Conservation (phyloP, 2,888 invertebrate species). For the Drosophila rellima region DNA sequence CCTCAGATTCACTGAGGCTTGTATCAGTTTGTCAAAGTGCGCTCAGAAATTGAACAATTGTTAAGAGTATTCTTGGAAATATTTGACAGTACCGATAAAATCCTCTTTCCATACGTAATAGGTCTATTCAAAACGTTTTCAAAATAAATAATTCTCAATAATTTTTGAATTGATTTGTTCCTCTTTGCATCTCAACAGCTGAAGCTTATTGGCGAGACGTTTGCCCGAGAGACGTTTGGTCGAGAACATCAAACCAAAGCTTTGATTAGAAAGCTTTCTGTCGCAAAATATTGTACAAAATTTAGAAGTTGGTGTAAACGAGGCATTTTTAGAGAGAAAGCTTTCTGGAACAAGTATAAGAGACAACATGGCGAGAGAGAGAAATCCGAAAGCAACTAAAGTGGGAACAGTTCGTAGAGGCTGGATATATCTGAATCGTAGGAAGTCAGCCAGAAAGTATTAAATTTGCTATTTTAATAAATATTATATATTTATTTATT, state of each 20-base stretch:
- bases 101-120: constrained; percentile 5
- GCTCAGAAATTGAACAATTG: not conserved
- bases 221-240: not conserved
- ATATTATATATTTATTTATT: not conserved
- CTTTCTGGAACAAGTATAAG: constrained; percentile 40
- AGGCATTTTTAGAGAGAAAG: constrained; percentile 43
- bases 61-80: constrained; percentile 11
- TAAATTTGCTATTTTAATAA: not conserved
- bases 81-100: constrained; percentile 1
- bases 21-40: not conserved
- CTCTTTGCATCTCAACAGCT: constrained; percentile 8
- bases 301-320: constrained; percentile 19
- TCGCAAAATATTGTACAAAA: constrained; percentile 41
- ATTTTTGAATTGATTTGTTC: constrained; percentile 16
- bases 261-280: constrained; percentile 38
- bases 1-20: not conserved
- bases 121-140: not conserved
- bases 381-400: constrained; percentile 15
- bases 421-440: not conserved
- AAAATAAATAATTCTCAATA: constrained; percentile 5
- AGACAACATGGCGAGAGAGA: constrained; percentile 15
- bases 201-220: not conserved
- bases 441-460: too few species aligned
- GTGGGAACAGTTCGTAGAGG: constrained; percentile 42
- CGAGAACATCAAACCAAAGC: constrained; percentile 29